Conservation (phyloP, 2,113 vertebrate genomes). For the Pantherophis guttatus region DNA sequence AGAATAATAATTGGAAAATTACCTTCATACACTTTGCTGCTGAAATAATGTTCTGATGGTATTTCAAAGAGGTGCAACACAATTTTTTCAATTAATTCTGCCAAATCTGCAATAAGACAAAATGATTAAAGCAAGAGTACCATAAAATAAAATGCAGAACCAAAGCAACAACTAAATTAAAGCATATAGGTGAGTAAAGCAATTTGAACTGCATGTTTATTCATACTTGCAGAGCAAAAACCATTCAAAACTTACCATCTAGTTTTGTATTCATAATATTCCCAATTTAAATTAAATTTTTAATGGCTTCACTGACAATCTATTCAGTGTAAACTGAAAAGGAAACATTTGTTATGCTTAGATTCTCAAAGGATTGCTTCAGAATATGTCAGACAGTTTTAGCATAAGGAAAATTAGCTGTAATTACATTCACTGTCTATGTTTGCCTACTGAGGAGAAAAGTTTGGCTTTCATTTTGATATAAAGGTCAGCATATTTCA, state of each 20-base stretch:
- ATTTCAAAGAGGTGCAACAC: slow-evolving; percentile 78
- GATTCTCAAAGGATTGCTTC: slow-evolving; percentile 55
- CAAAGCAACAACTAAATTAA: slow-evolving; percentile 22
- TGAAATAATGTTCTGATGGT: slow-evolving; percentile 77
- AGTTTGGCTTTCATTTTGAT: neutral
- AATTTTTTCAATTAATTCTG: slow-evolving; percentile 83
- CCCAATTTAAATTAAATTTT: slow-evolving; percentile 61
- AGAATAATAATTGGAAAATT: slow-evolving; percentile 54
- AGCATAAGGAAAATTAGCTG: slow-evolving; percentile 55
- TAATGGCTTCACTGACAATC: slow-evolving; percentile 62
- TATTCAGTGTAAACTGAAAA: slow-evolving; percentile 51
- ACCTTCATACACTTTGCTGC: slow-evolving; percentile 76
- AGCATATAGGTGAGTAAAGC: slow-evolving; percentile 17
- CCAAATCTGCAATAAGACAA: slow-evolving; percentile 75
- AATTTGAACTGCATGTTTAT: slow-evolving; percentile 42
- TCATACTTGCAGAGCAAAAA: slow-evolving; percentile 9
- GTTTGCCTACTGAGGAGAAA: slow-evolving; percentile 9
- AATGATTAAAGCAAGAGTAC: slow-evolving; percentile 49
- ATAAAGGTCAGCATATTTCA: neutral
- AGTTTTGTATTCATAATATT: slow-evolving; percentile 54
- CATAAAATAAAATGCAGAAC: slow-evolving; percentile 26
- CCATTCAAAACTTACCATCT: slow-evolving; percentile 42
- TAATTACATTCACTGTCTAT: slow-evolving; percentile 45
- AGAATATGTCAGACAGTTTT: slow-evolving; percentile 52
- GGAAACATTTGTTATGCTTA: slow-evolving; percentile 50